Base-by-base conservation (phyloP, 2,888 invertebrate species). In the Catocala nupta region DNA sequence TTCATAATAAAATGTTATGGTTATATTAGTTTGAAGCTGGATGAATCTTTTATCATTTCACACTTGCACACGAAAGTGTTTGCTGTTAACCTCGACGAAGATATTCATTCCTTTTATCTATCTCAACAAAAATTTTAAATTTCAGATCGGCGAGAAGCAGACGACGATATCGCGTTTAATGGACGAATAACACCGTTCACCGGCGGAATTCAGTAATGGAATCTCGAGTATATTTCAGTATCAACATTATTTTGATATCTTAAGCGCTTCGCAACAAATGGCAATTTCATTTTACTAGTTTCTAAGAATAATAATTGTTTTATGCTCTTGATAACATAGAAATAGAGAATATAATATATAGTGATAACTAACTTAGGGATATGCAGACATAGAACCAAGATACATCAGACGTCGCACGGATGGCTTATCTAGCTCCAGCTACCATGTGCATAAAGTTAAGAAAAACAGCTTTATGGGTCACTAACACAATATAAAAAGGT, bases 21-120 rank as follows among this genome's bases (percentile, higher is more conserved):
- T 9, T 49, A 8, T 25, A 5, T 33, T 49, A 49, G 34, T 25
- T 6, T 49, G 33, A 36, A 39, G 10, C 25, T 49, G 11, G 10
- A 59, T 16, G 25, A 55, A 43, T 50, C n/a, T 62, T 63, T 68
- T 70, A 68, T 58, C 42, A 65, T 62, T 70, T 63, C 44, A 66
- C 71, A 74, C 70, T 73, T 75, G 71, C 45, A 54, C 62, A 59
- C 59, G 36, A 62, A 57, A 72, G 61, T 77, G 75, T 81, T 81
- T 77, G 73, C 80, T 78, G 80, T 78, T 68, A 73, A 80, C 84
- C 78, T 74, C 73, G 78, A 82, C 74, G 74, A 76, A 75, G 78
- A 83, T 81, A 86, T 84, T 85, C 81, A 81, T 85, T 85, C 84
- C 87, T 87, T 88, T 89, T 84, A 86, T 87, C 83, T 85, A 86